Evolutionary conservation across 1,140 invertebrate genomes (phyloP), one percentile per base, ranked within the genome.

Genomic region (Eulimnadia texana): DNA sequence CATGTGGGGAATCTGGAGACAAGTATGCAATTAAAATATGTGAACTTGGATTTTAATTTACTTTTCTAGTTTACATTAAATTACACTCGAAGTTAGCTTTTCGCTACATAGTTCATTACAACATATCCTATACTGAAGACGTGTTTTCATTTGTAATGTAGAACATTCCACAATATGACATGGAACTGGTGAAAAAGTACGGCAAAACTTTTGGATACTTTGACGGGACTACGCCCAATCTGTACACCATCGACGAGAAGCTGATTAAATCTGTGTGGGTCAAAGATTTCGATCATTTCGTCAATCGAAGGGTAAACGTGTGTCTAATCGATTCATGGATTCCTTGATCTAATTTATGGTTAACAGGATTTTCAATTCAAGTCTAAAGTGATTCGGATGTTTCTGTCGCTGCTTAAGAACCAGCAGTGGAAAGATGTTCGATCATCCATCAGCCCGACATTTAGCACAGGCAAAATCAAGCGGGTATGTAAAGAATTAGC

Each of bases 251-350:
- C 6, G 77, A 79, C 67, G 73, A 76, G 10, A 76, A 80, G 3
- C 58, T 82, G 11, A 74, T 82, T 0, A 80, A 78, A 68, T 65
- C 71, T 24, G 66, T 82, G 28, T 70, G 76, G 49, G 76, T 80
- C 22, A 72, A 74, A 65, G 79, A 82, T 68, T 80, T 80, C 69
- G 75, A 79, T 63, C 67, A 78, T n/a, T n/a, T n/a, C n/a, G n/a
- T n/a, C n/a, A n/a, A n/a, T n/a, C n/a, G n/a, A n/a, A n/a, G n/a
- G n/a, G 42, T 10, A 10, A 10, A 47, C 10, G 10, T n/a, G n/a
- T 47, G 42, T 47, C 10, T 47, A 11, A 47, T 47, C n/a, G 42
- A n/a, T 47, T n/a, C n/a, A 47, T 47, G 42, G 10, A 47, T 47
- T 11, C 42, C 10, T 11, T 11, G 10, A 50, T 3, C n/a, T 50